phyloP scores from a whole-genome alignment of 2,888 invertebrate species.

The Leucophenga maculata region DNA sequence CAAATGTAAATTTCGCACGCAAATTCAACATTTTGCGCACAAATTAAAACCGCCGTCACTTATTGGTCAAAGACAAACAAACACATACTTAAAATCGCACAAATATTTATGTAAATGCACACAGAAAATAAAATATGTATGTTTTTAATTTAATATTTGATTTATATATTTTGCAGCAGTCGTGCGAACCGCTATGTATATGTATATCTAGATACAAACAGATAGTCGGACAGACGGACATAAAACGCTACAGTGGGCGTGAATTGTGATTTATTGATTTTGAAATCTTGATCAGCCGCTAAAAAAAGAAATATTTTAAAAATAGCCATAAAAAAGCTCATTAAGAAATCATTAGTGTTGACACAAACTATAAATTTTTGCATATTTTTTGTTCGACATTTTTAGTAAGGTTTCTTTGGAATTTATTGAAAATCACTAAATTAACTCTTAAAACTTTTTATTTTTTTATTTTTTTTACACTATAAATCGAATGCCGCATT shows the following conservation, averaged over 20 bases:
- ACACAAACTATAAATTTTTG: neutral
- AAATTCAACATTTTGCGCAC: conserved; percentile 10
- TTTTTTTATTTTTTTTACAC: no score
- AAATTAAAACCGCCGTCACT: neutral
- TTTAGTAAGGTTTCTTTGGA: no score
- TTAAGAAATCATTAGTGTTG: conserved; percentile 16
- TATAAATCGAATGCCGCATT: no score
- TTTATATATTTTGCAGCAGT: conserved; percentile 21
- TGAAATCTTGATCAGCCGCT: neutral
- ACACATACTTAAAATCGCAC: conserved; percentile 17
- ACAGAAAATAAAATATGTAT: no score
- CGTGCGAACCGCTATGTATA: neutral
- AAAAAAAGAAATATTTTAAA: neutral
- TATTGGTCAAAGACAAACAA: conserved; percentile 8
- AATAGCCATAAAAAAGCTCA: neutral
- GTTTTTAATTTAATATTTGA: neutral
- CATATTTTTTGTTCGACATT: neutral
- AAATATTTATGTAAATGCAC: conserved; percentile 24
- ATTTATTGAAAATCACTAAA: no score
- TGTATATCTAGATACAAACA: conserved; percentile 14
- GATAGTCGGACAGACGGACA: neutral
- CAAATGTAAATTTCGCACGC: conserved; percentile 20
- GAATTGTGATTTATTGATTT: conserved; percentile 32
- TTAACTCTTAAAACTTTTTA: no score
- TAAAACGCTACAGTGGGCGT: conserved; percentile 19